Evolutionary conservation across 2,888 invertebrate genomes (phyloP).

Genomic region (Eupithecia subfuscata): DNA sequence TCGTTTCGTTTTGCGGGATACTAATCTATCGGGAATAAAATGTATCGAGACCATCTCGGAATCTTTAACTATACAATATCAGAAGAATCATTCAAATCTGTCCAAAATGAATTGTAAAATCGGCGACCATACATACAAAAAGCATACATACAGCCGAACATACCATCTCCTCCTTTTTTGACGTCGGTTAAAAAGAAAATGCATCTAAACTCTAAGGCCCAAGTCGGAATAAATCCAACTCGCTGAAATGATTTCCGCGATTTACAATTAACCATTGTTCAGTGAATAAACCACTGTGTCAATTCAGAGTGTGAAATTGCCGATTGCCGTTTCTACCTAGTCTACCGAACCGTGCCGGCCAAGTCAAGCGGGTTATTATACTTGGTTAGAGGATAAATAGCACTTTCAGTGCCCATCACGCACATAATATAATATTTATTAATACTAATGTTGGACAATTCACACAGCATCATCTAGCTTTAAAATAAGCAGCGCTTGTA

Average conservation of each 20-base stretch:
- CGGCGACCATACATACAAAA: too few species aligned
- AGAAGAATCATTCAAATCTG: too few species aligned
- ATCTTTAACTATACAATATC: too few species aligned
- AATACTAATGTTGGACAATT: too few species aligned
- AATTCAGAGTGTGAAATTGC: not conserved
- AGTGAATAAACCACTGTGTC: not conserved
- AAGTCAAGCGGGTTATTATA: not conserved
- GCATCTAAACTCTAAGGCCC: not conserved
- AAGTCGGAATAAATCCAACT: not conserved
- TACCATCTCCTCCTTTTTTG: too few species aligned
- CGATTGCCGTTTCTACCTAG: not conserved
- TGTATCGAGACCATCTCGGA: too few species aligned
- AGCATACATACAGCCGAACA: not conserved
- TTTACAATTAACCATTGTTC: not conserved
- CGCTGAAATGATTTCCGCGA: not conserved
- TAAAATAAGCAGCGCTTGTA: not conserved
- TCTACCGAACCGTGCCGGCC: not conserved
- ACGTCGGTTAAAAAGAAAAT: not conserved
- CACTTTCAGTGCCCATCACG: not conserved
- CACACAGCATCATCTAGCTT: not conserved
- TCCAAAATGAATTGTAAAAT: too few species aligned
- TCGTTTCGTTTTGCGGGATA: too few species aligned
- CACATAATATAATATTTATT: not conserved
- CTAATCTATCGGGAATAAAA: too few species aligned
- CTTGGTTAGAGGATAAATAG: not conserved